Conservation (phyloP, 2,888 invertebrate species). For the Hemicrepidius hirtus region DNA sequence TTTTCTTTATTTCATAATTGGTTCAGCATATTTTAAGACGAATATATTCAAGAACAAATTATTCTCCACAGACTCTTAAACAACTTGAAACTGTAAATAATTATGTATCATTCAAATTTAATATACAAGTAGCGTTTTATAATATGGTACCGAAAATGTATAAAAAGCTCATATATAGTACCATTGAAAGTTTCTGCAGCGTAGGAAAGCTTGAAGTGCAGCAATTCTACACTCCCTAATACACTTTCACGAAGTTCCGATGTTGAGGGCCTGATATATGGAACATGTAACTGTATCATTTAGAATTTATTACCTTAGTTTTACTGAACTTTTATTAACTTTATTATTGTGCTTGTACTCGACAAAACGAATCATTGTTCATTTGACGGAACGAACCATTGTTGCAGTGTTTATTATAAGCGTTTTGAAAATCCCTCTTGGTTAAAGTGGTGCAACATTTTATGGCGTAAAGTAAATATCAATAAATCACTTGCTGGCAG, state of each 20-base stretch:
- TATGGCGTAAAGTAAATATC: not conserved
- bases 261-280: constrained; percentile 35
- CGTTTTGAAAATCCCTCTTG: constrained; percentile 29
- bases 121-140: too few species aligned
- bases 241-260: constrained; percentile 34
- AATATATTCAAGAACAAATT: too few species aligned
- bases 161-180: constrained; percentile 12
- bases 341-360: constrained; percentile 32
- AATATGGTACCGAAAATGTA: too few species aligned
- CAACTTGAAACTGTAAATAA: too few species aligned
- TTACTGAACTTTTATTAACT: constrained; percentile 37
- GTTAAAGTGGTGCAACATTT: not conserved
- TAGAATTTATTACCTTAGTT: constrained; percentile 39
- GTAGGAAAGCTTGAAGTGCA: not conserved
- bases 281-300: constrained; percentile 33
- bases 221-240: constrained; percentile 28
- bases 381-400: constrained; percentile 28
- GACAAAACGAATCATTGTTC: constrained; percentile 23
- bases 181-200: constrained; percentile 3
- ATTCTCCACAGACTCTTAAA: too few species aligned
- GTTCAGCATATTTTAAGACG: too few species aligned
- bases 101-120: too few species aligned
- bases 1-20: too few species aligned
- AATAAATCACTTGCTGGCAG: not conserved
- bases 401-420: constrained; percentile 19